A percentile compares a stretch with the other conserved stretches of the same genome.
Evolutionary conservation across 2,888 invertebrate species (phyloP).

Genomic region (Phrixothrix hirtus): DNA sequence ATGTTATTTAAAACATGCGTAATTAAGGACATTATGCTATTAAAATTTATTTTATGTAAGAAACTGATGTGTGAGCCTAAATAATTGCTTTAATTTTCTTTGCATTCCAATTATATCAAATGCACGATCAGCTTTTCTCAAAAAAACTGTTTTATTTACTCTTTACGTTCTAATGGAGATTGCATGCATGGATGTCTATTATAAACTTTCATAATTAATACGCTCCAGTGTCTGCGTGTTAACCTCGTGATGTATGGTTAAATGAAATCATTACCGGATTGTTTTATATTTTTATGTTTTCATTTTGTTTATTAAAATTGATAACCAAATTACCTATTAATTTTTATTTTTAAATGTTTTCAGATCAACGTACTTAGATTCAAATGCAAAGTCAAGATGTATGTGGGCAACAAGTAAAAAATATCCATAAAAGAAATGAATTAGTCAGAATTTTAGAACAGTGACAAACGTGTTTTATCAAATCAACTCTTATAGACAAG

Average conservation of each 20-base stretch:
- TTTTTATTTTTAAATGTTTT: too few relatives aligned
- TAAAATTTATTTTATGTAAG: too few relatives aligned
- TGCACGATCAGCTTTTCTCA: too few relatives aligned
- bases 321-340: too few relatives aligned
- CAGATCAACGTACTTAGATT: background rate
- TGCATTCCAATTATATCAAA: too few relatives aligned
- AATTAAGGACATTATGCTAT: too few relatives aligned
- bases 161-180: too few relatives aligned
- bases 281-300: background rate
- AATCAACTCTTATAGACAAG: slow-evolving; percentile 18
- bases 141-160: too few relatives aligned
- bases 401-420: too few relatives aligned
- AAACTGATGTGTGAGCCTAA: too few relatives aligned
- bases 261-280: background rate
- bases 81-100: too few relatives aligned
- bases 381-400: background rate
- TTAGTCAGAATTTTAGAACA: slow-evolving; percentile 4
- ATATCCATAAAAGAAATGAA: background rate
- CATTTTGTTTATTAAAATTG: background rate
- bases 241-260: background rate
- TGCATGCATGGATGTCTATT: background rate
- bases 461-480: slow-evolving; percentile 17
- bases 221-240: background rate
- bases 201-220: background rate
- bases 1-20: too few relatives aligned